Evolutionary conservation across 2,888 invertebrate genomes (phyloP).

Genomic region (Eucera pruinosa): DNA sequence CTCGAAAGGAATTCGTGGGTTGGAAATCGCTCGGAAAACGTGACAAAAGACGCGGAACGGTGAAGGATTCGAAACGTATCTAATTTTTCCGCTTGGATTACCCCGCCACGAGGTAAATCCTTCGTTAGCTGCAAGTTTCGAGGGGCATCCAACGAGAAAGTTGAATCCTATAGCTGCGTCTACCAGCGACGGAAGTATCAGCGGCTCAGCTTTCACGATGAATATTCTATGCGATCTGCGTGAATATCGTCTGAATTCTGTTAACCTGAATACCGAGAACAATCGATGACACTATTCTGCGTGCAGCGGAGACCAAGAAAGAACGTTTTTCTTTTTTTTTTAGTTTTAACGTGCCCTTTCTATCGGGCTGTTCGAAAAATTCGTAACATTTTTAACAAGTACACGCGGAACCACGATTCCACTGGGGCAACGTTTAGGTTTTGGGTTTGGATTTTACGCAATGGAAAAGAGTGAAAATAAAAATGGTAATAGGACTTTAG

Average conservation of each 20-base stretch:
- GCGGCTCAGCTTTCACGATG: background rate
- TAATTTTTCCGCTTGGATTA: slow-evolving; percentile 7
- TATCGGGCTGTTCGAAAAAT: no score
- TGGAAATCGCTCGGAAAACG: background rate
- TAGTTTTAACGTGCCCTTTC: no score
- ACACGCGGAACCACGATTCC: no score
- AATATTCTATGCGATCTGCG: slow-evolving; percentile 11
- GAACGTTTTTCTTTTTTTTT: background rate
- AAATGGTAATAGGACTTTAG: no score
- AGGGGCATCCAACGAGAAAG: background rate
- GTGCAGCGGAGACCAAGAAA: background rate
- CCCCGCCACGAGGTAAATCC: background rate
- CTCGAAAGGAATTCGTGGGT: slow-evolving; percentile 1
- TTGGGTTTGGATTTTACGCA: no score
- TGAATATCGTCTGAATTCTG: slow-evolving; percentile 17
- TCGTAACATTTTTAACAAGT: no score
- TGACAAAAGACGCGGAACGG: background rate
- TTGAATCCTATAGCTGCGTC: background rate
- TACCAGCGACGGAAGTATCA: background rate
- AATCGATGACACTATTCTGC: slow-evolving; percentile 7
- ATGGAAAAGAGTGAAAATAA: no score
- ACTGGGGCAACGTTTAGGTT: no score
- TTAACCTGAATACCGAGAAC: slow-evolving; percentile 7
- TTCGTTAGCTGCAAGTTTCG: slow-evolving; percentile 6
- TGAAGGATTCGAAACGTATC: background rate